Base-by-base conservation (phyloP, 2,797 vertebrate genomes). In the Etheostoma nigrum region DNA sequence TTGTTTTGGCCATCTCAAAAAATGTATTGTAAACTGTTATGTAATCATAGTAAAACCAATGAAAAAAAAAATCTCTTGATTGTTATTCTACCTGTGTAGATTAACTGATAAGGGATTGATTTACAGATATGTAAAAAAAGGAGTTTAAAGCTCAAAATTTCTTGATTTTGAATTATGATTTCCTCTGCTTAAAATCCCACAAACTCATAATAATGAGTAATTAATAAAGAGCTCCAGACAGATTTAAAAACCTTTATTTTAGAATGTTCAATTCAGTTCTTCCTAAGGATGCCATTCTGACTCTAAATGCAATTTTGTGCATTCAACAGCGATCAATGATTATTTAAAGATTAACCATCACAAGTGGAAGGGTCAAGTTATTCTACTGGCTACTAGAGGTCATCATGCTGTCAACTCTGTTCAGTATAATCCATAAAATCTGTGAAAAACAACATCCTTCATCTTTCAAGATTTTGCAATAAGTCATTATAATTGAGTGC, bases 401-500 rank as follows among this genome's bases (percentile, higher is more conserved):
- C 16, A 14, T 63, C n/a, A 25, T 21, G 25, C 53, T 33, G 9
- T 60, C 65, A 42, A 6, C 25, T 6, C 21, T 8, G 11, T 21
- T 49, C 58, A 64, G 18, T 54, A 5, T 51, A 65, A 81, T 72
- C 81, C 25, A 53, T 77, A 61, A 75, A 82, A 78, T 27, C 54
- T 45, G 59, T 57, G 53, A 76, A 60, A 78, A 68, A 76, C 27
- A 74, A 45, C 47, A 58, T 59, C 65, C 47, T 66, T 79, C 63
- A 82, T 59, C 18, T 4, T 62, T 42, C 63, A 54, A 63, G 57
- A 57, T 66, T 66, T 72, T 21, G 45, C 70, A 57, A 25, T 45
- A 55, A 60, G 82, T 85, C 83, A 78, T 86, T 74, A 69, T 75
- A 81, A 90, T 78, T 85, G 84, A 85, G 61, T 59, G 73, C 74